phyloP scores from a whole-genome alignment of 2,113 vertebrate species.

The Emberiza fucata region DNA sequence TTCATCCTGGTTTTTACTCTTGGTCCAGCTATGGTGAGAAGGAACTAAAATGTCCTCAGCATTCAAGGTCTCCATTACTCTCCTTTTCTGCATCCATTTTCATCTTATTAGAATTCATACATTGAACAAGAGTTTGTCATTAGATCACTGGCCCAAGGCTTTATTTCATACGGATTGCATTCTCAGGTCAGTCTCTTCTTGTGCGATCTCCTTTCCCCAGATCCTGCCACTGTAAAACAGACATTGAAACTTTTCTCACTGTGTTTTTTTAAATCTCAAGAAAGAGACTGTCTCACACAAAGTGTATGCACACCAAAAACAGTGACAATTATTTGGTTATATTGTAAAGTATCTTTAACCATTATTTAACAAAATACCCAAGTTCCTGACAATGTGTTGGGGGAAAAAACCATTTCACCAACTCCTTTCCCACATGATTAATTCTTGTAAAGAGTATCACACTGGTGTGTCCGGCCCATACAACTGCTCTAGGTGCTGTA shows the following conservation, averaged over 20 bases:
- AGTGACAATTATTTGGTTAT: not conserved
- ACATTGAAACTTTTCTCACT: not conserved
- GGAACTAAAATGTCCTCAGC: not conserved
- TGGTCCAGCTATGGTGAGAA: not conserved
- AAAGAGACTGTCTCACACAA: not conserved
- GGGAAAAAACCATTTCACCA: not conserved
- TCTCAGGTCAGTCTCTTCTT: not conserved
- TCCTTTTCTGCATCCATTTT: not conserved
- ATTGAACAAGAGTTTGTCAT: not conserved
- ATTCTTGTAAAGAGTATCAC: not conserved
- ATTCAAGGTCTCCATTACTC: not conserved
- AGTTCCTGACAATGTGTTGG: not conserved
- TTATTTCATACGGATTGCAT: not conserved
- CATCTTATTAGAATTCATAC: not conserved
- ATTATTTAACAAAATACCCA: not conserved
- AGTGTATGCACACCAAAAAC: not conserved
- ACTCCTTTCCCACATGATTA: not conserved
- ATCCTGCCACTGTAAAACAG: not conserved
- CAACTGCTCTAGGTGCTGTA: not conserved
- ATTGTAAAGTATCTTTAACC: not conserved
- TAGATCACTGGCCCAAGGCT: not conserved
- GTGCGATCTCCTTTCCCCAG: not conserved
- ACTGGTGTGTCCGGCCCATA: not conserved
- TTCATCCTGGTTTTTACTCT: not conserved
- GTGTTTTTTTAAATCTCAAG: not conserved